Percentiles rank a stretch among this genome's conserved stretches.
Evolutionary conservation across 2,888 invertebrate species (phyloP).

Genomic region (Eristalis intricaria): DNA sequence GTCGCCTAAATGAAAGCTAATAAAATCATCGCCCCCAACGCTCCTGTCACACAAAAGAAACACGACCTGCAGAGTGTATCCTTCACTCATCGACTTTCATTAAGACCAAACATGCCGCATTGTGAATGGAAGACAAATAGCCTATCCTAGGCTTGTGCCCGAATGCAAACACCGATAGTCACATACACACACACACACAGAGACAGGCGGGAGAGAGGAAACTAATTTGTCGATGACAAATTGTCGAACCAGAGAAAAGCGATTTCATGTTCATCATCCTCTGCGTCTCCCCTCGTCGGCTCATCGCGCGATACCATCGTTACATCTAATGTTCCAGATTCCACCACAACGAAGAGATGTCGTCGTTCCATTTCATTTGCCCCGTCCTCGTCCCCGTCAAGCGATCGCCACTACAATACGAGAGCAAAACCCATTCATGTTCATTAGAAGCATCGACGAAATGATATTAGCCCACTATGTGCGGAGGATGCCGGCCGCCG

Average conservation of each 20-base stretch:
- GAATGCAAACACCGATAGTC: conserved; percentile 24
- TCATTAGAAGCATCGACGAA: conserved; percentile 48
- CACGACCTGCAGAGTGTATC: background rate
- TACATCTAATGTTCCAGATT: background rate
- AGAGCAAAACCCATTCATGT: conserved; percentile 25
- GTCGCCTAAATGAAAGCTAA: conserved; percentile 15
- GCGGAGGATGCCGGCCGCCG: conserved; percentile 8
- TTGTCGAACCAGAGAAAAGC: conserved; percentile 40
- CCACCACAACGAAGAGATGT: background rate
- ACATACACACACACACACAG: background rate
- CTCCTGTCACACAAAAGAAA: conserved; percentile 27
- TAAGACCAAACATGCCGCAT: conserved; percentile 10
- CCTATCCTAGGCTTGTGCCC: conserved; percentile 10
- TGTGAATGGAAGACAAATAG: conserved; percentile 43
- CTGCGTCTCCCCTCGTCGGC: background rate
- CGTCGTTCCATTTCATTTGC: background rate
- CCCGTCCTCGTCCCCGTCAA: background rate
- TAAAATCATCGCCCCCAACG: conserved; percentile 28
- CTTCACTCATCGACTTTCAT: conserved; percentile 40
- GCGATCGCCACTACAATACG: background rate
- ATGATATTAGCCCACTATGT: conserved; percentile 26
- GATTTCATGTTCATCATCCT: conserved; percentile 26
- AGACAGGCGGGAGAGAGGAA: background rate
- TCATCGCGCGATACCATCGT: background rate
- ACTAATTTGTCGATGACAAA: conserved; percentile 62